These are phyloP conservation scores for Basileuterus tristriatus DNA, from an alignment of 2,797 vertebrate genomes.

Conservation along the genomic window DNA sequence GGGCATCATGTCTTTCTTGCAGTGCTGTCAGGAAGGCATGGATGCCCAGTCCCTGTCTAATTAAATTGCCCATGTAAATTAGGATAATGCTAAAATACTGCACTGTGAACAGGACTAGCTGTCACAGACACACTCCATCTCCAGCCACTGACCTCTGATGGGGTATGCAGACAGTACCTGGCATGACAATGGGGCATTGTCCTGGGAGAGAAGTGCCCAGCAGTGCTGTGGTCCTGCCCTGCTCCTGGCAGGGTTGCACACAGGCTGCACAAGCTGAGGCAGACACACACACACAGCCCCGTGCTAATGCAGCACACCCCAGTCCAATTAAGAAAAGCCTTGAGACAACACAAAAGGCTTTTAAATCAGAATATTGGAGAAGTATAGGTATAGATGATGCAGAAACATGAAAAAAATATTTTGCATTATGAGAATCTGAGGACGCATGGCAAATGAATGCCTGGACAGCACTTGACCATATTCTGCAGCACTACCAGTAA, in stretches of 20 bases:
- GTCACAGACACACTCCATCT: background rate
- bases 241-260: background rate
- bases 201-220: background rate
- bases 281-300: background rate
- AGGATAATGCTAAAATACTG: background rate
- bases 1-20: background rate
- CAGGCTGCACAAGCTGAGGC: background rate
- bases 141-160: background rate
- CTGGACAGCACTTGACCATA: background rate
- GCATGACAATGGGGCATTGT: background rate
- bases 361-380: background rate
- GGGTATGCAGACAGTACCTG: background rate
- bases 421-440: background rate
- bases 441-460: background rate
- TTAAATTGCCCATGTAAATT: constrained; percentile 1
- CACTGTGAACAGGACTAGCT: background rate
- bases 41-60: background rate
- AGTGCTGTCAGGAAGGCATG: background rate
- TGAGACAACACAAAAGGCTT: background rate
- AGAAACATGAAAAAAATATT: background rate
- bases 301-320: background rate
- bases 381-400: background rate
- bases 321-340: background rate
- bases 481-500: background rate
- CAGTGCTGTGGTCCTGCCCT: background rate